Conservation (phyloP, 1,140 invertebrate species). For the Nilaparvata lugens region DNA sequence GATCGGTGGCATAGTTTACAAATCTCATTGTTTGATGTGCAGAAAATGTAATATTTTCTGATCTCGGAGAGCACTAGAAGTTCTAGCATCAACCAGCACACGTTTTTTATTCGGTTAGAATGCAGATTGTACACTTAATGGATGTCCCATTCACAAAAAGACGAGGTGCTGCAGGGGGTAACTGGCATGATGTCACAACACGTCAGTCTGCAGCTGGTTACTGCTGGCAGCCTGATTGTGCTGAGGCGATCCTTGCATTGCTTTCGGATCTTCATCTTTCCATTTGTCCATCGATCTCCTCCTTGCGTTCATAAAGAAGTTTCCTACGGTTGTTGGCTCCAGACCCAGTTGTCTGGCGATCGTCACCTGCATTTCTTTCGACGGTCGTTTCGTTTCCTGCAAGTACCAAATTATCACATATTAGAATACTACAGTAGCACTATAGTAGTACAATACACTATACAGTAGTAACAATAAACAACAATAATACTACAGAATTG, state of each 20-base stretch:
- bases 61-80: too few species aligned
- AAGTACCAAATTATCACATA: constrained; percentile 24
- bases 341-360: constrained; percentile 95
- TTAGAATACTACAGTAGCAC: too few species aligned
- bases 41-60: too few species aligned
- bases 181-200: constrained; percentile 26
- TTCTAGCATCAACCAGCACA: too few species aligned
- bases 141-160: constrained; percentile 21
- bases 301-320: constrained; percentile 99
- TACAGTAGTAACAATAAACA: too few species aligned
- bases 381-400: constrained; percentile 98
- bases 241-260: constrained; percentile 4
- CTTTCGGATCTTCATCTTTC: constrained; percentile 76
- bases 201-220: constrained; percentile 20
- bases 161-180: constrained; percentile 25
- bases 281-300: constrained; percentile 97
- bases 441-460: too few species aligned
- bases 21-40: too few species aligned
- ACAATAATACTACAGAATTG: too few species aligned
- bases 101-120: too few species aligned
- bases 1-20: too few species aligned
- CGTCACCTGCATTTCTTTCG: constrained; percentile 99
- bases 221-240: constrained; percentile 5
- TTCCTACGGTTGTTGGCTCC: constrained; percentile 97
- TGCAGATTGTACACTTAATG: too few species aligned